Conservation (phyloP, 2,797 vertebrate species). For the Hypotaenidia philippensis region DNA sequence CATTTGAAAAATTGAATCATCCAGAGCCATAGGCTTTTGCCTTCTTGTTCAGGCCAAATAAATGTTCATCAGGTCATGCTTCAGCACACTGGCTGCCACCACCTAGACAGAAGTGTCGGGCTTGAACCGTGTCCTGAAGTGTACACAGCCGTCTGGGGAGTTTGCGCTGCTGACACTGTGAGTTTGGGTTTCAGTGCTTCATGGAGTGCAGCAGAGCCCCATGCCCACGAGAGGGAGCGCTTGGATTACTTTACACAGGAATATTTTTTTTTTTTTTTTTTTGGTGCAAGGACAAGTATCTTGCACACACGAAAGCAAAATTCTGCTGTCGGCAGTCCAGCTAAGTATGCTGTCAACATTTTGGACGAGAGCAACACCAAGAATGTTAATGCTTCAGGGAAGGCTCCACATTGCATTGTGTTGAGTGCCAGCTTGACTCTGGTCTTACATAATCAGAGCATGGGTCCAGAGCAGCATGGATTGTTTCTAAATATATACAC, state of each 20-base stretch:
- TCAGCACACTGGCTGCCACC: background rate
- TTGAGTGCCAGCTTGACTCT: background rate
- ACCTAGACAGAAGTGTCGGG: background rate
- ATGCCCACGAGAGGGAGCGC: conserved; percentile 44
- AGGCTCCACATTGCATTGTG: conserved; percentile 19
- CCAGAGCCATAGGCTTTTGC: background rate
- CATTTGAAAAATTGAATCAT: background rate
- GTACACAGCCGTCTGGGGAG: background rate
- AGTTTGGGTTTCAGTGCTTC: background rate
- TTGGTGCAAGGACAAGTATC: background rate
- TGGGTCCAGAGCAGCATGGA: background rate
- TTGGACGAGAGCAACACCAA: background rate
- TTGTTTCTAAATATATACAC: background rate
- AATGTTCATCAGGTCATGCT: background rate
- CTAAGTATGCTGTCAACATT: conserved; percentile 22
- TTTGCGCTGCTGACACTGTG: background rate
- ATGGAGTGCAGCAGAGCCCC: background rate
- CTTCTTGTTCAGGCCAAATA: background rate
- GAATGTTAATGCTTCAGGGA: background rate
- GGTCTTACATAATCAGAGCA: background rate
- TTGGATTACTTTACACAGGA: background rate
- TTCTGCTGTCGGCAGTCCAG: background rate
- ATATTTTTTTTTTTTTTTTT: no score
- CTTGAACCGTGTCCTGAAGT: background rate
- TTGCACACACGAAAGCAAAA: background rate